These are phyloP conservation scores for Microcebus griseorufus DNA, from an alignment of 2,113 vertebrate genomes.

Conservation along the genomic window DNA sequence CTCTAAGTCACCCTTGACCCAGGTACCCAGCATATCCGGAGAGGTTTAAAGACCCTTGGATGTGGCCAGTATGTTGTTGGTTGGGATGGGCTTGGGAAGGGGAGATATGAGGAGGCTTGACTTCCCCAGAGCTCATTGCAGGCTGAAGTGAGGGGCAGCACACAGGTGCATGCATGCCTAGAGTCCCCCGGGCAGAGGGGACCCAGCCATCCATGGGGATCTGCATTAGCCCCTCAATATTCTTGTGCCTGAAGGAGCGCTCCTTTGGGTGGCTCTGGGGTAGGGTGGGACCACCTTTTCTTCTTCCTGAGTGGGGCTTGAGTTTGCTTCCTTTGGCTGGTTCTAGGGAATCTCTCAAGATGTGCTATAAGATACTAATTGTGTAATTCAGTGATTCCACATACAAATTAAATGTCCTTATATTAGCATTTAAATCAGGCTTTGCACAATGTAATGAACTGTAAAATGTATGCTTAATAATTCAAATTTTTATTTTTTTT, in stretches of 20 bases:
- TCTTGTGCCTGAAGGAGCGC: neutral
- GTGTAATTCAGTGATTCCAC: neutral
- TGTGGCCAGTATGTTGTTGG: neutral
- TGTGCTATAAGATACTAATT: neutral
- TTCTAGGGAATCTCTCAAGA: neutral
- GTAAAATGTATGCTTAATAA: neutral
- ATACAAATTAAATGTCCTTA: neutral
- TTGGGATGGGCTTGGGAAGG: neutral
- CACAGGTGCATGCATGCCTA: no score
- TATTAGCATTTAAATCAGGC: neutral
- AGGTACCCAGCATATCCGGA: neutral
- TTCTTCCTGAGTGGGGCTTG: neutral
- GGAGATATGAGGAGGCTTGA: neutral
- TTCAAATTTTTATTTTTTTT: neutral
- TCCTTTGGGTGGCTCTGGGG: no score
- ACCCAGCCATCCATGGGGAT: neutral
- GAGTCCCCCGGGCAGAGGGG: neutral
- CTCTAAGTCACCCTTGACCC: neutral
- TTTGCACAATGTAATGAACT: neutral
- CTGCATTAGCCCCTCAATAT: neutral
- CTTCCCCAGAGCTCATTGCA: neutral
- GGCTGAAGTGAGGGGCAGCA: neutral
- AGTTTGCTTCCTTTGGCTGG: neutral
- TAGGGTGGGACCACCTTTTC: no score
- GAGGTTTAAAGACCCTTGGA: neutral